Base-by-base conservation (phyloP, 2,888 invertebrate genomes). In the Muscina levida region DNA sequence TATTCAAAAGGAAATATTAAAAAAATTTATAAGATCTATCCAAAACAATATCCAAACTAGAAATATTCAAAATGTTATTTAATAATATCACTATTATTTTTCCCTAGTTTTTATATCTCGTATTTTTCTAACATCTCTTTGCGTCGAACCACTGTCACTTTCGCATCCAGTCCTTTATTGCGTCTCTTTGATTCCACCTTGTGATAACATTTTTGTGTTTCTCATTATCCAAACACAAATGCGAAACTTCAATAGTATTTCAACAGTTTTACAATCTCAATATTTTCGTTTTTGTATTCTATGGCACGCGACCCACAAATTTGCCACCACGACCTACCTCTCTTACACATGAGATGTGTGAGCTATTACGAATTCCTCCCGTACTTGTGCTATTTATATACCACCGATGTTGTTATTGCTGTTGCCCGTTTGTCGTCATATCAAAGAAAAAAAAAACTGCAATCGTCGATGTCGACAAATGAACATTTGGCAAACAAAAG, bases 301-400 rank as follows among this genome's bases (percentile, higher is more conserved):
- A 73, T 53, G 80, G 72, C 83, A 78, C 76, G 74, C 77, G 83
- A 76, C 83, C 80, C 53, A 53, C 10, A 8, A 13, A 48, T 17
- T 19, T 11, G 4, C 46, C 24, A 22, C 46, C 78, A 76, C 76
- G 83, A 83, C 82, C 82, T 82, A 82, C 83, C 83, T 82, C 68
- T 72, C 74, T 73, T 73, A 77, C 56, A 66, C 77, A 39, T 24
- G 22, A n/a, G 42, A 17, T 44, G 17, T 24, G 57, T 13, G 31
- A n/a, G n/a, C n/a, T n/a, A n/a, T n/a, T n/a, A 37, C 51, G 10
- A 15, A 59, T 17, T 13, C 24, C 3, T n/a, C 24, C 44, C n/a
- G 42, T 3, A n/a, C n/a, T n/a, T n/a, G n/a, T 31, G 3, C 31
- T 8, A 31, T 31, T 31, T 31, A 8, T 19, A 44, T 24, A 44